These are phyloP conservation scores for Unio delphinus DNA, from an alignment of 2,888 invertebrate species.

Conservation along the genomic window DNA sequence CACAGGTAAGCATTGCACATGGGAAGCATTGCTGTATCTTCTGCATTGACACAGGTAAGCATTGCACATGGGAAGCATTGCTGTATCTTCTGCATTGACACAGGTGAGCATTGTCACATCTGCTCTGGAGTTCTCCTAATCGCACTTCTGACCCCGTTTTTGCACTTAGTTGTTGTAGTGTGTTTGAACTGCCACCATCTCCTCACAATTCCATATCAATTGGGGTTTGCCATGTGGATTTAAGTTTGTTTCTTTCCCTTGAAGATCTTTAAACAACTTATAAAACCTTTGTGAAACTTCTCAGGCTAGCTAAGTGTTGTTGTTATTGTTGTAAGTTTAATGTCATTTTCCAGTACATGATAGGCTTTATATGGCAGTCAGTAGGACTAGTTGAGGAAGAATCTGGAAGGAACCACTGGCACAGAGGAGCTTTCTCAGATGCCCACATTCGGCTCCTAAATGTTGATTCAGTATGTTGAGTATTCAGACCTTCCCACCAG, in stretches of 20 bases:
- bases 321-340: too few species aligned
- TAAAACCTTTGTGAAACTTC: constrained; percentile 4
- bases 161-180: too few species aligned
- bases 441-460: constrained; percentile 3
- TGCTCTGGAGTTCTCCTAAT: not conserved
- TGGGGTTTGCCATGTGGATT: constrained; percentile 3
- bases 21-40: too few species aligned
- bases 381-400: too few species aligned
- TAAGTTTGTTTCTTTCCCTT: constrained; percentile 1
- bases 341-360: too few species aligned
- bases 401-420: too few species aligned
- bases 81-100: constrained; percentile 28
- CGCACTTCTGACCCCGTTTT: too few species aligned
- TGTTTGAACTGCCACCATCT: constrained; percentile 8
- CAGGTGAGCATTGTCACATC: constrained; percentile 21
- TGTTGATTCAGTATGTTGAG: constrained; percentile 13
- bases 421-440: too few species aligned
- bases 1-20: too few species aligned
- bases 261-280: constrained; percentile 17
- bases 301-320: constrained; percentile 10
- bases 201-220: constrained; percentile 22
- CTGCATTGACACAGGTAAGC: too few species aligned
- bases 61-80: too few species aligned
- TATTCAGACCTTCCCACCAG: constrained; percentile 22
- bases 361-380: too few species aligned